Evolutionary conservation across 2,888 invertebrate genomes (phyloP), one percentile per base, ranked within the genome.

Genomic region (Orthosia cruda): DNA sequence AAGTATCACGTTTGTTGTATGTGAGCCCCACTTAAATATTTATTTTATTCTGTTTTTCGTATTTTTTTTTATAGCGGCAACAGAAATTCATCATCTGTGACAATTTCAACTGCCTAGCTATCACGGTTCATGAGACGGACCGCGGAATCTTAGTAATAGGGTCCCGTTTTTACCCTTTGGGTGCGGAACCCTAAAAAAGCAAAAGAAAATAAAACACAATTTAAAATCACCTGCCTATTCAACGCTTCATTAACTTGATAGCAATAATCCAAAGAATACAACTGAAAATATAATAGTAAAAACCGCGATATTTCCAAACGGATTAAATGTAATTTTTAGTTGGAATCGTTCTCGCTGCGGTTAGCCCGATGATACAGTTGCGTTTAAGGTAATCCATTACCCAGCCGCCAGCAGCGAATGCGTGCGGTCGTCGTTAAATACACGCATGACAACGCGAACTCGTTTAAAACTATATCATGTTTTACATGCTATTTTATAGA

Each of bases 341-440:
- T 85, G 86, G 77, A 86, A 85, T 86, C 84, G 83, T 85, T 87
- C 88, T 86, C 86, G 82, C 81, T 89, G 91, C 83, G 90, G 89
- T 87, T 82, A 83, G 87, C 88, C 84, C 80, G 87, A 85, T 88
- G 89, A 89, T 89, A 89, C 89, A 90, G 89, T 89, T 89, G 88
- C 86, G 89, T 88, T 90, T 86, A 89, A 89, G 87, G 88, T 89
- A 89, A 91, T 91, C 89, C 89, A 90, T 91, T 91, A 89, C 88
- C 80, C 76, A 80, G 65, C 84, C 81, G 73, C 80, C 76, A 80
- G 79, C 81, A 83, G 79, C 84, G 84, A 76, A 83, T 80, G 80
- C 83, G 80, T 86, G 86, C 81, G 73, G 49, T 75, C 59, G 72
- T 71, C 76, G 85, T 81, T 87, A 87, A 85, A 87, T 87, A 87